A percentile compares a stretch with the other conserved stretches of the same genome.
These are phyloP conservation scores for Rhea pennata DNA, from an alignment of 2,113 vertebrate genomes.

Conservation along the genomic window DNA sequence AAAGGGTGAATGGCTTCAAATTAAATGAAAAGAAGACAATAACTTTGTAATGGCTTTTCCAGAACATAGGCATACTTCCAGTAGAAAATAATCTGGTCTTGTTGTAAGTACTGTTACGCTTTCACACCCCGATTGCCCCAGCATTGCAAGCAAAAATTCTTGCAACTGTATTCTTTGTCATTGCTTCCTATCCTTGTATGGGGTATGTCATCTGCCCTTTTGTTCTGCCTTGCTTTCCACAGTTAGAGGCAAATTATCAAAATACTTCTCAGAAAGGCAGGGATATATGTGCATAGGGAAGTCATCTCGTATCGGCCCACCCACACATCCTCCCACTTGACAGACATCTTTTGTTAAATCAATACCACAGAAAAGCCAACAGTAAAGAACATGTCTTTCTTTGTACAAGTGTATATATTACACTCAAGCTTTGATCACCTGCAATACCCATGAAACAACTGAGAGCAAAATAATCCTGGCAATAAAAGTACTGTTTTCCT, in stretches of 20 bases:
- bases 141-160: background rate
- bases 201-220: background rate
- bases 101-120: background rate
- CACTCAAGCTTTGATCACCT: background rate
- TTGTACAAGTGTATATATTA: background rate
- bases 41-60: constrained; percentile 9
- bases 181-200: background rate
- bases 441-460: background rate
- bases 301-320: background rate
- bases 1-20: constrained; percentile 9
- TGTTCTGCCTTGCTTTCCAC: background rate
- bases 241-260: background rate
- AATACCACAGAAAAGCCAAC: background rate
- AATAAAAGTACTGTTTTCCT: background rate
- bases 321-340: background rate
- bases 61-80: background rate
- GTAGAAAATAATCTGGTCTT: background rate
- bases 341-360: background rate
- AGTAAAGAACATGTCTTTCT: background rate
- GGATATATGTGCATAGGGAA: background rate
- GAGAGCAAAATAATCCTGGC: background rate
- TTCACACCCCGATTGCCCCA: background rate
- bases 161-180: background rate
- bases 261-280: background rate
- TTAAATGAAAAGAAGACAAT: constrained; percentile 30